Evolutionary conservation across 2,888 invertebrate species (phyloP).

Genomic region (Carterocephalus palaemon): DNA sequence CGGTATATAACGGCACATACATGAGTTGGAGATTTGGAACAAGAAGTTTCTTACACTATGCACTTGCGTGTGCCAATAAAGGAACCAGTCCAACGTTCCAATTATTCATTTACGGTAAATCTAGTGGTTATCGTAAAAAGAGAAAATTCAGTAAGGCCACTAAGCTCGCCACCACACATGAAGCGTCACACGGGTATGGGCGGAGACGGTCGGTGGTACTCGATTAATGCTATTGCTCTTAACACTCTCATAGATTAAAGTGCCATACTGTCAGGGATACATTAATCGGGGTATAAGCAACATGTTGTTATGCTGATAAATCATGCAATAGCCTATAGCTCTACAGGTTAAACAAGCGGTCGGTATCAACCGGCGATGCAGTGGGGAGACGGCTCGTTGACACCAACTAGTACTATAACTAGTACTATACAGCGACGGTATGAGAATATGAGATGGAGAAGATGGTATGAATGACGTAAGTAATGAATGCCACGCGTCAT

Average conservation of each 20-base stretch:
- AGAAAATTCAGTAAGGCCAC: slow-evolving; percentile 75
- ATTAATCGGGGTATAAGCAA: slow-evolving; percentile 65
- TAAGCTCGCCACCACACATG: slow-evolving; percentile 72
- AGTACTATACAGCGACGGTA: slow-evolving; percentile 21
- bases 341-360: slow-evolving; percentile 36
- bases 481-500: slow-evolving; percentile 48
- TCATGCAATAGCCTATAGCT: slow-evolving; percentile 67
- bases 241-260: slow-evolving; percentile 68
- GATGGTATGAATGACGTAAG: slow-evolving; percentile 12
- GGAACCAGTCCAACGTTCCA: slow-evolving; percentile 74
- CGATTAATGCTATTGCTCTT: slow-evolving; percentile 52
- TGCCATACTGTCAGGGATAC: slow-evolving; percentile 72
- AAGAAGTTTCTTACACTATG: slow-evolving; percentile 78
- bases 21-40: slow-evolving; percentile 79
- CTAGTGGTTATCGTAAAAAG: slow-evolving; percentile 63
- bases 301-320: slow-evolving; percentile 47
- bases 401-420: slow-evolving; percentile 20
- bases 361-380: slow-evolving; percentile 11
- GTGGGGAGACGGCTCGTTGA: slow-evolving; percentile 14
- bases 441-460: slow-evolving; percentile 21
- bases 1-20: slow-evolving; percentile 71
- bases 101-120: slow-evolving; percentile 60
- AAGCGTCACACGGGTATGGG: slow-evolving; percentile 72
- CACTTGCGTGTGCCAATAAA: slow-evolving; percentile 77
- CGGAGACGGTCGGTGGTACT: slow-evolving; percentile 55